Percentiles rank a stretch among this genome's conserved stretches.
These are phyloP conservation scores for Gymnorhina tibicen DNA, from an alignment of 2,113 vertebrate genomes.

Conservation along the genomic window DNA sequence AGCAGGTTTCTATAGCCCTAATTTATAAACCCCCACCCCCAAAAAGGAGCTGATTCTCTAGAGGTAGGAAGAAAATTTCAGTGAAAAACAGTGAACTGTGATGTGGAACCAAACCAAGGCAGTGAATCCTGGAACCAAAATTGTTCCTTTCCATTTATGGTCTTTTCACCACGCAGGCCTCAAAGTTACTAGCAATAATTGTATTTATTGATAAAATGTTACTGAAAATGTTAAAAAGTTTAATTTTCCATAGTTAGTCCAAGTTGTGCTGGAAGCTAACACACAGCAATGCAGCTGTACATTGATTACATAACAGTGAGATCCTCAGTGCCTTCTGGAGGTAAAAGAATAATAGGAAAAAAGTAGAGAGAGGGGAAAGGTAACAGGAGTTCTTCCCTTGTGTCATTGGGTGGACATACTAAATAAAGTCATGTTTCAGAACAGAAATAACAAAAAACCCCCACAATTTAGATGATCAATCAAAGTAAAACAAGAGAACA, in stretches of 20 bases:
- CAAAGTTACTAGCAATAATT: not conserved
- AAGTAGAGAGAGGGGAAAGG: accelerated
- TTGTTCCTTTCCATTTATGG: not conserved
- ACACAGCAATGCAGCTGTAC: not conserved
- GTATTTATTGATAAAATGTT: not conserved
- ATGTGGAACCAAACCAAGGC: not conserved
- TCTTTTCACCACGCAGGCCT: not conserved
- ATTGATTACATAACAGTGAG: not conserved
- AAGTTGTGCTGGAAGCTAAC: not conserved
- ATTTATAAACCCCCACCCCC: accelerated
- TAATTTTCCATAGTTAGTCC: not conserved
- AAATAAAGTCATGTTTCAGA: not conserved
- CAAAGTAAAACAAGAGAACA: not conserved
- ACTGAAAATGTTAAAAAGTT: not conserved
- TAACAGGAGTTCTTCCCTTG: not conserved
- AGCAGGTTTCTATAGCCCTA: not conserved
- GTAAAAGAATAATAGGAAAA: not conserved
- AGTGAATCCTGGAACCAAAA: not conserved
- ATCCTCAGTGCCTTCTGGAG: not conserved
- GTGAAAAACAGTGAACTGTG: not conserved
- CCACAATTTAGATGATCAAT: not conserved
- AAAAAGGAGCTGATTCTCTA: not conserved
- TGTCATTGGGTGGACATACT: not conserved
- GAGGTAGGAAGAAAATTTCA: not conserved
- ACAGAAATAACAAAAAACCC: not conserved